These are phyloP conservation scores for Myodes glareolus DNA, from an alignment of 2,113 vertebrate species.

Conservation along the genomic window DNA sequence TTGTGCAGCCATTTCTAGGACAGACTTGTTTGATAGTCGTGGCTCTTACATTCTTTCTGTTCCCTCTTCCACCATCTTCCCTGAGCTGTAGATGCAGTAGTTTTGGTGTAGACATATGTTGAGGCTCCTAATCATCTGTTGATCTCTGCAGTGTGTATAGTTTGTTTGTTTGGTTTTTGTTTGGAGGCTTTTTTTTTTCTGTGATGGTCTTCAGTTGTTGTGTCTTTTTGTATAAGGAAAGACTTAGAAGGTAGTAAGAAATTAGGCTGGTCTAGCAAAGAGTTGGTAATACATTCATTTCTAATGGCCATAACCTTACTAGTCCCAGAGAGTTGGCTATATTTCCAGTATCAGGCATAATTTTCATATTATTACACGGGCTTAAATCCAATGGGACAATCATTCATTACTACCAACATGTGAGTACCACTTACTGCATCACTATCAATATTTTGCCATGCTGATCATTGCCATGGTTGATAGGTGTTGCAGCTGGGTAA, in stretches of 20 bases:
- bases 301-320: neutral
- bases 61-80: neutral
- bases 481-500: neutral
- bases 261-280: no score
- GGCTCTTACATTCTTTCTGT: neutral
- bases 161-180: neutral
- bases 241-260: neutral
- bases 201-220: neutral
- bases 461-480: neutral
- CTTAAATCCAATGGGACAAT: no score
- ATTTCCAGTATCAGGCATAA: neutral
- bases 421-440: neutral
- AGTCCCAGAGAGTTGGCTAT: neutral
- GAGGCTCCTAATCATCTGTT: neutral
- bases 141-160: neutral
- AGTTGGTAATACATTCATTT: neutral
- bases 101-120: neutral
- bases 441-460: neutral
- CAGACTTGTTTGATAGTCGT: neutral
- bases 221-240: neutral
- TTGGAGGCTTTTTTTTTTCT: neutral
- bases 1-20: neutral
- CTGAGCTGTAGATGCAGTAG: neutral
- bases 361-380: neutral
- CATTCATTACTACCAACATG: neutral